A percentile compares a stretch with the other conserved stretches of the same genome.
These are phyloP conservation scores for Epiblema foenella DNA, from an alignment of 2,888 invertebrate species.

Conservation along the genomic window DNA sequence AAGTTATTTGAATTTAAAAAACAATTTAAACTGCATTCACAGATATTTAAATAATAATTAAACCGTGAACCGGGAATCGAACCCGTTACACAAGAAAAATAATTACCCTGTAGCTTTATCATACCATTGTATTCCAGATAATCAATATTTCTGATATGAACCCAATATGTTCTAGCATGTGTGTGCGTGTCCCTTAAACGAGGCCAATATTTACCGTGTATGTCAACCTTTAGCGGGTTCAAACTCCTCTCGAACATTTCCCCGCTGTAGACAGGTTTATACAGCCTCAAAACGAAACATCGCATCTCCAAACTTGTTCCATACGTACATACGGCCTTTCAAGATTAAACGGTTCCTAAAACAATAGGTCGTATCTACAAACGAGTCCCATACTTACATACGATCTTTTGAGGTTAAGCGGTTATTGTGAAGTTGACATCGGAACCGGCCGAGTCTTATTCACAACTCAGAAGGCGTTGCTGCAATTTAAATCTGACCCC, in stretches of 20 bases:
- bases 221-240: constrained; percentile 18
- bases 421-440: constrained; percentile 5
- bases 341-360: not conserved
- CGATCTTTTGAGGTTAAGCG: not conserved
- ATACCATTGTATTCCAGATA: no score
- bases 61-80: no score
- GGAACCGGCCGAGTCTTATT: constrained; percentile 1
- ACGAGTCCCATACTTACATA: not conserved
- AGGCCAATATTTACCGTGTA: not conserved
- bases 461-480: not conserved
- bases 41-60: no score
- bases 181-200: no score
- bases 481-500: not conserved
- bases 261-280: constrained; percentile 9
- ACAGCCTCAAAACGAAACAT: not conserved
- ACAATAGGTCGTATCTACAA: not conserved
- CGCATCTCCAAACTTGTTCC: constrained; percentile 13
- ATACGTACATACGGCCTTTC: not conserved
- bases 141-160: no score
- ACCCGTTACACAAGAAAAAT: no score
- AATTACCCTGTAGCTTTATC: no score
- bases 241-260: constrained; percentile 25
- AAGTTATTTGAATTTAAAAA: no score
- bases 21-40: no score
- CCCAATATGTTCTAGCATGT: no score